Conservation (phyloP, 2,113 vertebrate species). For the Sciurus niger region DNA sequence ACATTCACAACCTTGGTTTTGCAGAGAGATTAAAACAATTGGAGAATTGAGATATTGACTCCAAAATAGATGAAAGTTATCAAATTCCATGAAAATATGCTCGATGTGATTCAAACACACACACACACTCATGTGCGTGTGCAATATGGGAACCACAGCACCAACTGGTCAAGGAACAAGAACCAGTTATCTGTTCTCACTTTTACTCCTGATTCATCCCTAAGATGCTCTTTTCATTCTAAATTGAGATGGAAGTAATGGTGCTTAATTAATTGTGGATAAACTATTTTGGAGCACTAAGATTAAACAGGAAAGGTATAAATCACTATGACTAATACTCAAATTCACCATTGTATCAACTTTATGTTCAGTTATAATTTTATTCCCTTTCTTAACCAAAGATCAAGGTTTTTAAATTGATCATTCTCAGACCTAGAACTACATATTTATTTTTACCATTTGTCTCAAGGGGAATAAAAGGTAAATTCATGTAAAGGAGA, state of each 20-base stretch:
- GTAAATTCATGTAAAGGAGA: not conserved
- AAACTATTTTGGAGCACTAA: not conserved
- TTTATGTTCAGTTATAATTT: constrained; percentile 41
- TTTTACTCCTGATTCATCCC: not conserved
- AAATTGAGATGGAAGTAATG: not conserved
- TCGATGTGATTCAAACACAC: not conserved
- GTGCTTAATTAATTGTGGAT: constrained; percentile 15
- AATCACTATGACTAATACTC: not conserved
- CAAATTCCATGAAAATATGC: not conserved
- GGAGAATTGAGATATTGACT: not conserved
- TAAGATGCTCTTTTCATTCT: not conserved
- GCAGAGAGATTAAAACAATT: not conserved
- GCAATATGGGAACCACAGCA: not conserved
- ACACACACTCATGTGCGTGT: not conserved
- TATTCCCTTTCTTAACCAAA: constrained; percentile 12
- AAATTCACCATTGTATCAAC: constrained; percentile 21
- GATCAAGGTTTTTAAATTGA: constrained; percentile 20
- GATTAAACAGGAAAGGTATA: constrained; percentile 36
- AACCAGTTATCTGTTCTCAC: not conserved
- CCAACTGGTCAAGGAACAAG: not conserved
- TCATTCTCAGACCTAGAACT: not conserved
- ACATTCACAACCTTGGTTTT: not conserved
- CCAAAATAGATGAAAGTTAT: not conserved
- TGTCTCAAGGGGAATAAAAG: not conserved
- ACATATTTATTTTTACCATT: constrained; percentile 51